Evolutionary conservation across 37 sponge, comb jelly and placozoan genomes (phyloP), one percentile per base, ranked within the genome.

Genomic region (Petrosia ficiformis): DNA sequence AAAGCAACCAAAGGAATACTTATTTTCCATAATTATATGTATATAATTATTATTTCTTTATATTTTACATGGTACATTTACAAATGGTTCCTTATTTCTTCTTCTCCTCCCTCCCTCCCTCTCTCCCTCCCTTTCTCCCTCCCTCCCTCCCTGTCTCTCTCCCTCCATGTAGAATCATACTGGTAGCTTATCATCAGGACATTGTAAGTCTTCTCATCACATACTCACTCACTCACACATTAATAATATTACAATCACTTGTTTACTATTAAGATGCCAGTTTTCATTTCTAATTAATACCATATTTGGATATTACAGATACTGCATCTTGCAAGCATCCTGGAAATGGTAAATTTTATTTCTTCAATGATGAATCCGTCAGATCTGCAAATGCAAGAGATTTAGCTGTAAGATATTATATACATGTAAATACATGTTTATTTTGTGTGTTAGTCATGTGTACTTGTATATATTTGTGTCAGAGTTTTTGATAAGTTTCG

Each of bases 141-240:
- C n/a, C n/a, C n/a, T n/a, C n/a, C n/a, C n/a, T n/a, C n/a, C n/a
- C n/a, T n/a, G n/a, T n/a, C n/a, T n/a, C 77, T 38, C 42, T 32
- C 65, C 42, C 56, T 28, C 65, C 59, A 0, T 30, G n/a, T 44
- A 83, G 84, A 89, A 89, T 33, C 89, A 89, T 67, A 84, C 72
- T 64, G 89, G 89, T 3, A 64, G 80, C 44, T 40, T 79, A 56
- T 35, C 79, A 58, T 77, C 84, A 36, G 89, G 89, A 8, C 89
- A 89, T 35, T 89, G 89, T 89, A 75, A 83, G 89, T 79, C 5
- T 19, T 48, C 8, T 19, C 54, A 48, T 19, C n/a, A 31, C 26
- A 11, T 11, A 22, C 19, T 31, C 16, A 14, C 22, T n/a, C 26
- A 29, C 14, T 25, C 11, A 70, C 16, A n/a, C n/a, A n/a, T n/a